Evolutionary conservation across 2,113 vertebrate species (phyloP), one percentile per base, ranked within the genome.

Genomic region (Electrona antarctica): DNA sequence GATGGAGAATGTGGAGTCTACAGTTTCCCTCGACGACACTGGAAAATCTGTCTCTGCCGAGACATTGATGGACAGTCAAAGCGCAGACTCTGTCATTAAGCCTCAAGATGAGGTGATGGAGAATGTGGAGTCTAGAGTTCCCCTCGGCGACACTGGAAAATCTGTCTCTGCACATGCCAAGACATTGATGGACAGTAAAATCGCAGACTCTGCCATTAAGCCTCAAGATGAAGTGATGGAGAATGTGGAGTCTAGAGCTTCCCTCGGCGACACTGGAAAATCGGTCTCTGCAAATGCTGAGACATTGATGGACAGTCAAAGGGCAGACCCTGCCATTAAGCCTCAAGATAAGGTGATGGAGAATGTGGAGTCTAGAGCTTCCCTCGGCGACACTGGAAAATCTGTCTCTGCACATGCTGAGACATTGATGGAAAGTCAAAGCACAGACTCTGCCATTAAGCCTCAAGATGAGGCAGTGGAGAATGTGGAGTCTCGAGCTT

Each of bases 391-490:
- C 29, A 2, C 29, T 64, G 3, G 45, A 51, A 45, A 56, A 49
- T 2, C 61, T 65, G 56, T 47, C 33, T 41, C 54, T 60, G 46
- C 49, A 46, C 67, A 69, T 55, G 13, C 48, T 73, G 58, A 65
- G 60, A 70, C 58, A 51, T 51, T 69, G 68, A 7, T 60, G 57
- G 74, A 84, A 60, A 73, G 14, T 67, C 12, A 11, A 74, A 12
- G 7, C 8, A 1, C 29, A 33, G 29, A 33, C 33, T 41, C 33
- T 41, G 33, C 33, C 33, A 41, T 41, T 41, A 41, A 41, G 33
- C 33, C 33, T 41, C 33, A 41, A 4, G 33, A 41, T 41, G n/a
- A 41, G 12, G 41, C 46, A 13, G n/a, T 13, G 7, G 12, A 10
- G 7, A 8, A 47, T 47, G 14, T 41, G 33, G 33, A 41, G 33